Percentiles rank a stretch among this genome's conserved stretches.
These are phyloP conservation scores for Drosophila baimaii DNA, from an alignment of 1,140 invertebrate genomes.

Conservation along the genomic window DNA sequence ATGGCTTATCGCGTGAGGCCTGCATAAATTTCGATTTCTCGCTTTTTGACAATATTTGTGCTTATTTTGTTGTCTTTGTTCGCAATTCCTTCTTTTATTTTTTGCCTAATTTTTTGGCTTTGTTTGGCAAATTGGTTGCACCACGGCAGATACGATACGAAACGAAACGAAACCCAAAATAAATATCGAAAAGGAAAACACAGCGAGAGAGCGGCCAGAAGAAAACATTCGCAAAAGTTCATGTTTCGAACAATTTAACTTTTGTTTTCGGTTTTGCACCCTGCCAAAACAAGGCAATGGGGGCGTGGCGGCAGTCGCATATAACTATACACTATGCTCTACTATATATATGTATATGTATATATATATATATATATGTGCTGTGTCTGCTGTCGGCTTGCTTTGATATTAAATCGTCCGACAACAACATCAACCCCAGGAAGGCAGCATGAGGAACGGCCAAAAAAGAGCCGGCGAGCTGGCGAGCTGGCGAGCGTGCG, in stretches of 20 bases:
- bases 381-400: constrained; percentile 64
- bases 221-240: constrained; percentile 56
- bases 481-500: constrained; percentile 63
- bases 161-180: constrained; percentile 57
- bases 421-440: constrained; percentile 42
- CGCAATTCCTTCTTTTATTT: constrained; percentile 1
- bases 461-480: constrained; percentile 57
- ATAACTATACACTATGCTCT: constrained; percentile 38
- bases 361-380: constrained; percentile 48
- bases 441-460: constrained; percentile 39
- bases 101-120: constrained; percentile 41
- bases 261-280: constrained; percentile 63
- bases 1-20: constrained; percentile 65
- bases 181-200: constrained; percentile 55
- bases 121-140: constrained; percentile 63
- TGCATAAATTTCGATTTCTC: constrained; percentile 67
- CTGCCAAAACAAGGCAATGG: constrained; percentile 60
- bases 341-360: constrained; percentile 31
- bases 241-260: constrained; percentile 70
- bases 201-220: constrained; percentile 10
- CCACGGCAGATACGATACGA: constrained; percentile 5
- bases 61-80: constrained; percentile 10
- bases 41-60: constrained; percentile 60
- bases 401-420: constrained; percentile 79
- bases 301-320: constrained; percentile 41